phyloP scores from a whole-genome alignment of 2,797 vertebrate species.

The Corythornis leucogaster region DNA sequence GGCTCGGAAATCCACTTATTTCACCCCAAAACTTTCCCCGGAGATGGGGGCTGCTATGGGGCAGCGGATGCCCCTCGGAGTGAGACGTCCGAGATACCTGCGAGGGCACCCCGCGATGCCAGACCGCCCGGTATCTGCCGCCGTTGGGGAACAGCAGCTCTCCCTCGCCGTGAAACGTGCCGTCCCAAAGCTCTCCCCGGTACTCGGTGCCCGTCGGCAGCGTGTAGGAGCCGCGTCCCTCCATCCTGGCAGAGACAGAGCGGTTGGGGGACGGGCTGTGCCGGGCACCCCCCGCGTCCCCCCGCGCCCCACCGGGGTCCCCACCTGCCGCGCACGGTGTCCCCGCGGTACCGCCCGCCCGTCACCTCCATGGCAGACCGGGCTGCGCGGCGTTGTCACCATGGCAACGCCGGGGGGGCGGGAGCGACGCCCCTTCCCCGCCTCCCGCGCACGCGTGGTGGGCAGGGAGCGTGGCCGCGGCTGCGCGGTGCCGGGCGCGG shows the following conservation, averaged over 20 bases:
- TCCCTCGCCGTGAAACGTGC: constrained; percentile 93
- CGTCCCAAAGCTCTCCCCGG: constrained; percentile 87
- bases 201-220: constrained; percentile 88
- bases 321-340: constrained; percentile 82
- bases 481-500: not conserved
- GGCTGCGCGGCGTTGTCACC: not conserved
- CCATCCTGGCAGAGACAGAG: constrained; percentile 81
- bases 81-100: constrained; percentile 76
- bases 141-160: constrained; percentile 85
- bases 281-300: too few relatives aligned
- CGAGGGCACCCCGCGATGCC: constrained; percentile 84
- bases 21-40: not conserved
- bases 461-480: not conserved
- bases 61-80: too few relatives aligned
- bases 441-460: not conserved
- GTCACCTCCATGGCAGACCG: constrained; percentile 80
- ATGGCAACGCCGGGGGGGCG: not conserved
- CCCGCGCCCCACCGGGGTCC: not conserved
- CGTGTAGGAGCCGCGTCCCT: constrained; percentile 86
- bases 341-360: constrained; percentile 83
- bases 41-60: not conserved
- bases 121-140: constrained; percentile 85
- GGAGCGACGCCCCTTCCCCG: not conserved
- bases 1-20: not conserved
- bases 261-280: accelerated